phyloP scores from a whole-genome alignment of 2,797 vertebrate genomes.

The Lacerta viridis region DNA sequence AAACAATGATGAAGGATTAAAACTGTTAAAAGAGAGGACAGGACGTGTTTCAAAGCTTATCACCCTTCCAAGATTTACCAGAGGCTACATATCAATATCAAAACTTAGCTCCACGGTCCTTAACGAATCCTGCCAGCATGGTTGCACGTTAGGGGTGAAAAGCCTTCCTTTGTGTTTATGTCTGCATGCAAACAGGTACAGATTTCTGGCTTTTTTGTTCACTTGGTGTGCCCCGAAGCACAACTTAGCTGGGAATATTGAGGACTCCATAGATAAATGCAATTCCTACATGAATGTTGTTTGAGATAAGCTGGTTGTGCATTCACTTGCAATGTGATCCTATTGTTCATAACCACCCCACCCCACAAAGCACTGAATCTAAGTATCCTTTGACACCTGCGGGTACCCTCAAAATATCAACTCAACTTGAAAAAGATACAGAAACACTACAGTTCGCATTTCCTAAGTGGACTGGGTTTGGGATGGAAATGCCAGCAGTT shows the following conservation, averaged over 20 bases:
- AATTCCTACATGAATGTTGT: neutral
- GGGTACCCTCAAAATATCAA: neutral
- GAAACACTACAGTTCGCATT: slow-evolving; percentile 4
- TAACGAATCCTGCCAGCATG: neutral
- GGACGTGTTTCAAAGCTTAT: neutral
- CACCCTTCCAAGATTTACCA: slow-evolving; percentile 2
- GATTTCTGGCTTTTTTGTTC: slow-evolving; percentile 5
- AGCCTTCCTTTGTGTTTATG: neutral
- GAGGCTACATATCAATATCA: neutral
- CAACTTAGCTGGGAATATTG: slow-evolving; percentile 8
- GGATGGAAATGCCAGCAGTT: neutral
- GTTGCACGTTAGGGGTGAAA: neutral
- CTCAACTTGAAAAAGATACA: slow-evolving; percentile 13
- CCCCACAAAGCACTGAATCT: neutral
- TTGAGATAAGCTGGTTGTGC: slow-evolving; percentile 4
- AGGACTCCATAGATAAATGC: neutral
- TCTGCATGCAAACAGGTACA: neutral
- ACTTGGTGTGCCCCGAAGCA: slow-evolving; percentile 3
- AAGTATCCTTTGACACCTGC: slow-evolving; percentile 3
- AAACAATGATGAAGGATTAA: neutral
- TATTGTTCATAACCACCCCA: neutral
- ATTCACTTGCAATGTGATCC: neutral
- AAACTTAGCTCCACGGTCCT: neutral
- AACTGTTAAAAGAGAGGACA: neutral
- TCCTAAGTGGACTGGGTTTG: neutral